These are phyloP conservation scores for Pseudonaja textilis DNA, from an alignment of 2,113 vertebrate genomes.

Conservation along the genomic window DNA sequence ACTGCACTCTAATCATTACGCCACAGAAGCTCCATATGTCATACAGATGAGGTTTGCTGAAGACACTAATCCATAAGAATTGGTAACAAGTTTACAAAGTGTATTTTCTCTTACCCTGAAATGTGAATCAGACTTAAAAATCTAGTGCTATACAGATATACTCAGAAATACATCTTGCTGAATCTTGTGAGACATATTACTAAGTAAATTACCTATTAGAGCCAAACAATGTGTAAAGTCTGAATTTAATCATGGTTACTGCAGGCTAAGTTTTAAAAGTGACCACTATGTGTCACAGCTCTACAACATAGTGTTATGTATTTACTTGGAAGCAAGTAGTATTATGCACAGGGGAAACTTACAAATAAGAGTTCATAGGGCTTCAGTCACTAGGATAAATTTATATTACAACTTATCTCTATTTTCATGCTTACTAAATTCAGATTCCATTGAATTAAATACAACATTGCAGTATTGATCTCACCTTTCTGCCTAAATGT, in stretches of 20 bases:
- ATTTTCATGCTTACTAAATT: not conserved
- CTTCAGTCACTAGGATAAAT: not conserved
- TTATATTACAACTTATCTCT: not conserved
- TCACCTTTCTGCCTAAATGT: not conserved
- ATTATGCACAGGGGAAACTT: not conserved
- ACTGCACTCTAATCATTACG: no score
- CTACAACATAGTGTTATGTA: not conserved
- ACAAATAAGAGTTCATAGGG: not conserved
- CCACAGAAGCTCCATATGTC: not conserved
- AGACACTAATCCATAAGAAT: not conserved
- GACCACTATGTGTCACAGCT: not conserved
- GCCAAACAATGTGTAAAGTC: not conserved
- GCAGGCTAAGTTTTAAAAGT: not conserved
- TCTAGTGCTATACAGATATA: not conserved
- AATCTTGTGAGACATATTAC: not conserved
- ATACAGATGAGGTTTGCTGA: not conserved
- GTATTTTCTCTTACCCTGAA: not conserved
- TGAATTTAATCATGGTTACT: not conserved
- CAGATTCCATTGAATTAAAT: not conserved
- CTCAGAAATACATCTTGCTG: not conserved
- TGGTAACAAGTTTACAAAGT: not conserved
- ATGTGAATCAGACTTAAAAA: not conserved
- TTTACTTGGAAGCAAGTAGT: not conserved
- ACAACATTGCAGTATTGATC: not conserved
- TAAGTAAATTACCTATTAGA: not conserved